Conservation (phyloP, 2,797 vertebrate genomes). For the Euthynnus affinis region DNA sequence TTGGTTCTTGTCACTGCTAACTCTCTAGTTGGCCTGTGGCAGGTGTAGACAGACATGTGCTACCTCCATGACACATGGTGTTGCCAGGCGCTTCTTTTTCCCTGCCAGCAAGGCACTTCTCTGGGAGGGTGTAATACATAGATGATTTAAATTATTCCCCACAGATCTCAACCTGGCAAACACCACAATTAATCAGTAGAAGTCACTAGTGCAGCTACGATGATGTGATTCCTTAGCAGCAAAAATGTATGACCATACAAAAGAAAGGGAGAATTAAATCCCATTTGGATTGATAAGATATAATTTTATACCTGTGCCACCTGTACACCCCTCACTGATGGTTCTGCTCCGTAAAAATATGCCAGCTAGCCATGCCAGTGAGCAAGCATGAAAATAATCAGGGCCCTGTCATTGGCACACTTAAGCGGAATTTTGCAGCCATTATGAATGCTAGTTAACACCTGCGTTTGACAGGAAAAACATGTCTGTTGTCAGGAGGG, state of each 20-base stretch:
- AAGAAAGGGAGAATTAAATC: conserved; percentile 14
- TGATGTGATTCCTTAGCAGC: neutral
- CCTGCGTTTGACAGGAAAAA: neutral
- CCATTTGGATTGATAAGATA: neutral
- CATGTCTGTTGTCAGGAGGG: neutral
- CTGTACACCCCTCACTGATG: conserved; percentile 41
- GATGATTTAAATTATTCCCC: conserved; percentile 23
- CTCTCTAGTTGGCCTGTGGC: conserved; percentile 40
- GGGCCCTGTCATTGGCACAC: conserved; percentile 6
- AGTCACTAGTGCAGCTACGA: neutral
- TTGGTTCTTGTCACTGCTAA: conserved; percentile 33
- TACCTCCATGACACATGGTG: conserved; percentile 52
- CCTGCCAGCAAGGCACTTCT: conserved; percentile 32
- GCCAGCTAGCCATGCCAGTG: conserved; percentile 34
- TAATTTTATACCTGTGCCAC: conserved; percentile 19
- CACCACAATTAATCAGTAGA: conserved; percentile 31
- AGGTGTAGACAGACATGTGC: conserved; percentile 52
- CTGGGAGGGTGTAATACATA: conserved; percentile 12
- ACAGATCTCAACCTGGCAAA: conserved; percentile 7
- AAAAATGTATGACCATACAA: conserved; percentile 18
- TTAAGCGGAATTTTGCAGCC: conserved; percentile 25
- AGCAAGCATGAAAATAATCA: conserved; percentile 20
- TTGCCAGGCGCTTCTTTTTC: conserved; percentile 36
- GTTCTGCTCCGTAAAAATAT: conserved; percentile 33
- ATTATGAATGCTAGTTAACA: neutral